Conservation (phyloP, 2,888 invertebrate species). For the Lepidonotus clava region DNA sequence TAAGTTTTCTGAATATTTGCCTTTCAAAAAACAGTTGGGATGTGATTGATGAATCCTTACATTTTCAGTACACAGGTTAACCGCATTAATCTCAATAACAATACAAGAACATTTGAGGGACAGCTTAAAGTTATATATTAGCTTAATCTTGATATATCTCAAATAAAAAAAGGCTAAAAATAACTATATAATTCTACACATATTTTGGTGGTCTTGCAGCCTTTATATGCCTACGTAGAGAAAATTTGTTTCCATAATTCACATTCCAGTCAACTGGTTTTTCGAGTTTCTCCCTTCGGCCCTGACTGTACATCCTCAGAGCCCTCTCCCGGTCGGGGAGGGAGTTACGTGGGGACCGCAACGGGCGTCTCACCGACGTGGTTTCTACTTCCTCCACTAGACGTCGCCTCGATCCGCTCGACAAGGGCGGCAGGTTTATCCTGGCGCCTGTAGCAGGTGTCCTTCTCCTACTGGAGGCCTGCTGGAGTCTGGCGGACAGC, state of each 20-base stretch:
- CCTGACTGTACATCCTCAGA: neutral
- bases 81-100: no score
- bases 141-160: no score
- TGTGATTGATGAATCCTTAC: no score
- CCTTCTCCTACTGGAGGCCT: no score
- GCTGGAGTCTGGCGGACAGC: neutral
- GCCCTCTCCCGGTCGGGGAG: neutral
- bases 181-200: no score
- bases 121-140: no score
- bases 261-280: neutral
- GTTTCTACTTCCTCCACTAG: neutral
- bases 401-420: neutral
- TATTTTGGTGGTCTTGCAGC: neutral
- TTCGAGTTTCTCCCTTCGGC: neutral
- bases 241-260: slow-evolving; percentile 6
- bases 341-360: neutral
- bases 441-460: no score
- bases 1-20: no score
- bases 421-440: neutral
- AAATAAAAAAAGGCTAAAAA: no score
- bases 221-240: neutral
- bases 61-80: no score
- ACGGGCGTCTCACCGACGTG: neutral
- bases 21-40: no score
- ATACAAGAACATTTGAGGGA: no score